These are phyloP conservation scores for Caradrina kadenii DNA, from an alignment of 2,888 invertebrate genomes.

Conservation along the genomic window DNA sequence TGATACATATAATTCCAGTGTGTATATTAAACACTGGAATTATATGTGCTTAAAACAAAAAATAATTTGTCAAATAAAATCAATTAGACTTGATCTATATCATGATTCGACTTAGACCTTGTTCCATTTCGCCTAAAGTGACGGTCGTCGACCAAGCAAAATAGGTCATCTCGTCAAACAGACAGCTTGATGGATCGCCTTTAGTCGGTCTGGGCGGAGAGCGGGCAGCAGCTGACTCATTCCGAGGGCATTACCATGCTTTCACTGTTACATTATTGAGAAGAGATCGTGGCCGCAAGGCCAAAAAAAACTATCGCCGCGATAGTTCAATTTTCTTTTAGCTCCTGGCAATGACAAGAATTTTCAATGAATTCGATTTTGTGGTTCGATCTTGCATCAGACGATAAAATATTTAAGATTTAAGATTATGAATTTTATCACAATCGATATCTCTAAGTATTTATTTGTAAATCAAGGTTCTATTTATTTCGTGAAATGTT, in stretches of 20 bases:
- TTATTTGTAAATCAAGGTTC: background rate
- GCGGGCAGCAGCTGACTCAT: slow-evolving; percentile 72
- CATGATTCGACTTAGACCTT: slow-evolving; percentile 50
- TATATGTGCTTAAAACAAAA: too few species aligned
- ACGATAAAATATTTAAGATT: background rate
- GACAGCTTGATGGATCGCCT: slow-evolving; percentile 77
- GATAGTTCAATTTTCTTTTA: slow-evolving; percentile 30
- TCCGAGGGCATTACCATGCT: slow-evolving; percentile 68
- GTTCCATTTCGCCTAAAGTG: slow-evolving; percentile 52
- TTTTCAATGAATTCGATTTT: slow-evolving; percentile 5
- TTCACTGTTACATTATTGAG: slow-evolving; percentile 58
- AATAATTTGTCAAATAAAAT: slow-evolving; percentile 31
- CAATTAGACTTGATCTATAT: slow-evolving; percentile 46
- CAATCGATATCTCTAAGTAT: background rate
- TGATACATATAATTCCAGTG: background rate
- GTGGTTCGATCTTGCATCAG: background rate
- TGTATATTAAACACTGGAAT: too few species aligned
- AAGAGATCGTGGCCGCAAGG: slow-evolving; percentile 44
- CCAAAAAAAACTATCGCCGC: slow-evolving; percentile 20
- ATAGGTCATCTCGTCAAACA: slow-evolving; percentile 70
- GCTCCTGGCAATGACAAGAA: slow-evolving; percentile 15
- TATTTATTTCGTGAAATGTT: background rate
- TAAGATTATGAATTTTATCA: slow-evolving; percentile 4
- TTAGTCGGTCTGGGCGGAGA: slow-evolving; percentile 48
- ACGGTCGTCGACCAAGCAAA: slow-evolving; percentile 62